Evolutionary conservation across 1,140 invertebrate species (phyloP), one percentile per base, ranked within the genome.

Genomic region (Ylistrum balloti): DNA sequence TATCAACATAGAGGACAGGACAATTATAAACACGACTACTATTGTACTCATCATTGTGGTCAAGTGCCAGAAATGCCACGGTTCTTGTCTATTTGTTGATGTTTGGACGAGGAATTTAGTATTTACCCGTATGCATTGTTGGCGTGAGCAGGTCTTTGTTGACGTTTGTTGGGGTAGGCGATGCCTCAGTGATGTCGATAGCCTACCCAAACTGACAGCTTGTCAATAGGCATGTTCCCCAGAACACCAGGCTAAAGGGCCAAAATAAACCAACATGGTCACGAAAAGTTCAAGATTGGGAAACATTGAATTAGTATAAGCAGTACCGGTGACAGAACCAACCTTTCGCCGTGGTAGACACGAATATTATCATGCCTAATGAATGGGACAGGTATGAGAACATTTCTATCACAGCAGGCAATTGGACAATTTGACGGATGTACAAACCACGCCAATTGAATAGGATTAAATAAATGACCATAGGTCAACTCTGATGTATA

Each of bases 401-500:
- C 56, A 74, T 74, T 74, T 74, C 56, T 74, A 28, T 74, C 56
- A 74, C 56, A 74, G 56, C 56, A 74, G 56, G 56, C 56, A 74
- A 74, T 74, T 28, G 56, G 56, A 74, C 56, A 74, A 74, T 74
- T 74, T 74, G 56, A 74, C 56, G 56, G 56, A 74, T 74, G 56
- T 74, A 74, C 56, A 28, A n/a, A 74, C 22, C 56, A 74, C n/a
- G 13, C 22, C n/a, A 74, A 28, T 74, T 74, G 56, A 74, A 74
- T 74, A 28, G 56, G 56, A 74, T 74, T 74, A 74, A 74, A 74
- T n/a, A 74, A 74, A 74, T 74, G 56, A 74, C 56, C 56, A 74
- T n/a, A 74, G 56, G 56, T 74, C 56, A 74, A 74, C 17, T 74
- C 56, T 74, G 28, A 74, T 74, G 56, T 74, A 74, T 74, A 74